Evolutionary conservation across 2,888 invertebrate genomes (phyloP).

Genomic region (Lymantria monacha): DNA sequence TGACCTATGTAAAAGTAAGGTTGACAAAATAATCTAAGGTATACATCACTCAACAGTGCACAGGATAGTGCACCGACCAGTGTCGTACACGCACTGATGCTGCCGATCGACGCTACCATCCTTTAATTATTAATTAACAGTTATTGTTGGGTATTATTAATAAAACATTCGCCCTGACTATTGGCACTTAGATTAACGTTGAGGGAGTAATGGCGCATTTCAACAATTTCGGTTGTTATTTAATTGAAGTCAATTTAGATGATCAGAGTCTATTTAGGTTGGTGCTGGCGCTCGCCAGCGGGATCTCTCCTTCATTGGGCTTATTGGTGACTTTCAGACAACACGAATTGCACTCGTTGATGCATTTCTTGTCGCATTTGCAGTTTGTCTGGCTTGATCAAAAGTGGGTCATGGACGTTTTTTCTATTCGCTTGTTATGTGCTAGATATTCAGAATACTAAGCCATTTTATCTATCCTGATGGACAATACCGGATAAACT

Average conservation of each 20-base stretch:
- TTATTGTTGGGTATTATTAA: constrained; percentile 76
- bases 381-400: constrained; percentile 43
- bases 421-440: constrained; percentile 6
- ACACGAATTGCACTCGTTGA: constrained; percentile 80
- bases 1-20: not conserved
- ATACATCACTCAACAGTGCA: constrained; percentile 17
- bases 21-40: not conserved
- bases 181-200: constrained; percentile 81
- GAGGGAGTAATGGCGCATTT: constrained; percentile 83
- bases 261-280: constrained; percentile 83
- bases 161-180: constrained; percentile 80
- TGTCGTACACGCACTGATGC: constrained; percentile 57
- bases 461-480: constrained; percentile 9
- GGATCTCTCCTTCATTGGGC: constrained; percentile 82
- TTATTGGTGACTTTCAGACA: constrained; percentile 83
- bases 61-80: constrained; percentile 22
- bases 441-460: constrained; percentile 23
- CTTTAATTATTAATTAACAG: constrained; percentile 79
- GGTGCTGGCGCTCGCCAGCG: constrained; percentile 80
- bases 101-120: constrained; percentile 53
- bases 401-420: constrained; percentile 47
- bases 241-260: constrained; percentile 83
- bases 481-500: constrained; percentile 4
- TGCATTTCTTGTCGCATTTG: constrained; percentile 75
- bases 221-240: constrained; percentile 83